A percentile compares a stretch with the other conserved stretches of the same genome.
These are phyloP conservation scores for Anarrhichthys ocellatus DNA, from an alignment of 2,113 vertebrate genomes.

Conservation along the genomic window DNA sequence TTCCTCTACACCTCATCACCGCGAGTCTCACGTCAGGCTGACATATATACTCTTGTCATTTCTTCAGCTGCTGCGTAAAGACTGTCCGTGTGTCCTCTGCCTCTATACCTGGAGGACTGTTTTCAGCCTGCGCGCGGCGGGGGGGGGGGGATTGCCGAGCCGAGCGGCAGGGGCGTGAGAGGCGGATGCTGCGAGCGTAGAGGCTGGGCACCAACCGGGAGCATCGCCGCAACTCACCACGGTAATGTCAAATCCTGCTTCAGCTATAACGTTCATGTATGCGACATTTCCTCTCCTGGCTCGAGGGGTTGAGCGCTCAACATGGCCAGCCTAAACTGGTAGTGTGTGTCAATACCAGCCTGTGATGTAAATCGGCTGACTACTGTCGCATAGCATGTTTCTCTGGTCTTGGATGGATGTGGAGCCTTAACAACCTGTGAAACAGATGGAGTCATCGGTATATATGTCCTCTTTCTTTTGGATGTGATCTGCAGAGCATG, in stretches of 20 bases:
- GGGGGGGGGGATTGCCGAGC: slow-evolving; percentile 37
- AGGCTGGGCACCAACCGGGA: slow-evolving; percentile 79
- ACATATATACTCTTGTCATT: slow-evolving; percentile 7
- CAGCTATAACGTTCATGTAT: slow-evolving; percentile 23
- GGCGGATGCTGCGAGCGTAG: slow-evolving; percentile 81
- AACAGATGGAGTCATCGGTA: slow-evolving; percentile 11
- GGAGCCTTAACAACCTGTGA: slow-evolving; percentile 49
- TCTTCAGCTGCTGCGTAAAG: neutral
- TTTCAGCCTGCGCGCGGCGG: slow-evolving; percentile 29
- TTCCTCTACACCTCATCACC: slow-evolving; percentile 17
- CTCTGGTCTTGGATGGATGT: slow-evolving; percentile 24
- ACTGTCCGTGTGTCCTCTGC: neutral
- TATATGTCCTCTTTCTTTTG: neutral
- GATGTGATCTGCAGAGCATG: neutral
- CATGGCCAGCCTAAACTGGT: neutral
- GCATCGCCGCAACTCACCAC: slow-evolving; percentile 74
- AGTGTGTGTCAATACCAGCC: slow-evolving; percentile 45
- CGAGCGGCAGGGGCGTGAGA: slow-evolving; percentile 75
- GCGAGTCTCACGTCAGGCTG: neutral
- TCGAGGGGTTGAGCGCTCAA: neutral
- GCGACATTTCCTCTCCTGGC: slow-evolving; percentile 32
- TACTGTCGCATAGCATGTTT: slow-evolving; percentile 79
- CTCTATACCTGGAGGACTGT: slow-evolving; percentile 41
- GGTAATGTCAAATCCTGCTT: slow-evolving; percentile 74
- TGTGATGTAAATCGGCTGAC: slow-evolving; percentile 60